A percentile compares a stretch with the other conserved stretches of the same genome.
Conservation (phyloP, 2,888 invertebrate genomes). For the Noctuana brunneofusca region DNA sequence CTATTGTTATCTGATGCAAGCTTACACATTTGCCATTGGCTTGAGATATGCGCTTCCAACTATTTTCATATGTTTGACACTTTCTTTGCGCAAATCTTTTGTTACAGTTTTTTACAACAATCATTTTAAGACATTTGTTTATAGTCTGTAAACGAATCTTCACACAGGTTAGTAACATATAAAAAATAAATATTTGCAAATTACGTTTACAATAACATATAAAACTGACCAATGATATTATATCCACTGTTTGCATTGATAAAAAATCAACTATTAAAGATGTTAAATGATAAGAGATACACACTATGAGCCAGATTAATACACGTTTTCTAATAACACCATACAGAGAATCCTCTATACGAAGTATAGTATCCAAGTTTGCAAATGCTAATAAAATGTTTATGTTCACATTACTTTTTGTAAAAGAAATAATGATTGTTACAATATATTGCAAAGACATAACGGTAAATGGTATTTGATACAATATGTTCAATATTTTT, state of each 20-base stretch:
- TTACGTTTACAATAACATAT: slow-evolving; percentile 3
- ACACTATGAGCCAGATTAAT: background rate
- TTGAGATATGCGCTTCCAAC: background rate
- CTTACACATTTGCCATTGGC: background rate
- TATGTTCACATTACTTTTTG: background rate
- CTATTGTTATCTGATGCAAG: background rate
- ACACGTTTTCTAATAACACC: background rate
- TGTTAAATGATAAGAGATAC: slow-evolving; percentile 1
- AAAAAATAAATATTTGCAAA: background rate
- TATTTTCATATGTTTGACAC: background rate
- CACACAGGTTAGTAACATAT: background rate
- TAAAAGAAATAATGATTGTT: slow-evolving; percentile 1
- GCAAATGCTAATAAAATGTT: background rate
- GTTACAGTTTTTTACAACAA: background rate
- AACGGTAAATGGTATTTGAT: background rate
- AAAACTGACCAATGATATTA: background rate
- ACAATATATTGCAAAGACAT: slow-evolving; percentile 5
- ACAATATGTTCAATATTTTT: slow-evolving; percentile 40
- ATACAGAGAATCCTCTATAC: background rate
- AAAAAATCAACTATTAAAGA: background rate
- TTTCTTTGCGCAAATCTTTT: background rate
- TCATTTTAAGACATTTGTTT: background rate
- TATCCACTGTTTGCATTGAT: background rate
- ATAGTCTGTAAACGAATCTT: background rate
- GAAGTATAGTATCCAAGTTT: background rate